Evolutionary conservation across 1,140 invertebrate species (phyloP).

Genomic region (Diuraphis noxia): DNA sequence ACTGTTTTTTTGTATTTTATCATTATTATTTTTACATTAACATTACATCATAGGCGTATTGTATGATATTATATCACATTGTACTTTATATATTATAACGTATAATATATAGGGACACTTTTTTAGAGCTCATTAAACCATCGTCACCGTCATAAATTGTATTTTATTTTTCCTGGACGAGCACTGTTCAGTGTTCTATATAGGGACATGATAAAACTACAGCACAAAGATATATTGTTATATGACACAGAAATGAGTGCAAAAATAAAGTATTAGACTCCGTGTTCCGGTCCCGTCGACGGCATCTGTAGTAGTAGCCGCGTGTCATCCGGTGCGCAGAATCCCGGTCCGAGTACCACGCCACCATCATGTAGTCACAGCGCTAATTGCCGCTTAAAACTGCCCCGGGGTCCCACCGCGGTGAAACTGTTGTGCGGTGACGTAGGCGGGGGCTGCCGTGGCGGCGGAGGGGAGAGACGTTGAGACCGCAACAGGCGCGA

Average conservation of each 20-base stretch:
- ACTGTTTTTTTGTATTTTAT: not conserved
- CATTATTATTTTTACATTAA: not conserved
- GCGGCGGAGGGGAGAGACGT: not conserved
- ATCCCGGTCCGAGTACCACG: not conserved
- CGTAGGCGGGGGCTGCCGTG: not conserved
- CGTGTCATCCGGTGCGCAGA: not conserved
- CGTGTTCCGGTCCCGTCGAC: not conserved
- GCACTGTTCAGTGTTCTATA: too few species aligned
- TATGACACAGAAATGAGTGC: not conserved
- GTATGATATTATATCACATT: not conserved
- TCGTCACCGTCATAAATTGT: not conserved
- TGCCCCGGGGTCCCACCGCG: not conserved
- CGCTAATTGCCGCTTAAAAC: conserved; percentile 45
- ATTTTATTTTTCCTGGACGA: not conserved
- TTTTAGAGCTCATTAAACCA: conserved; percentile 18
- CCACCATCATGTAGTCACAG: not conserved
- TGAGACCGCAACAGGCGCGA: conserved; percentile 39
- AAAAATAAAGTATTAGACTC: not conserved
- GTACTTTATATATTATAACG: too few species aligned
- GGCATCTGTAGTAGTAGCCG: not conserved
- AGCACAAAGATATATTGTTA: not conserved
- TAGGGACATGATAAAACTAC: not conserved
- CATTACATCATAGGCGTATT: not conserved
- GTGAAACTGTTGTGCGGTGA: not conserved
- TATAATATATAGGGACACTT: not conserved